phyloP scores from a whole-genome alignment of 2,888 invertebrate genomes.

The Abrostola triplasia region DNA sequence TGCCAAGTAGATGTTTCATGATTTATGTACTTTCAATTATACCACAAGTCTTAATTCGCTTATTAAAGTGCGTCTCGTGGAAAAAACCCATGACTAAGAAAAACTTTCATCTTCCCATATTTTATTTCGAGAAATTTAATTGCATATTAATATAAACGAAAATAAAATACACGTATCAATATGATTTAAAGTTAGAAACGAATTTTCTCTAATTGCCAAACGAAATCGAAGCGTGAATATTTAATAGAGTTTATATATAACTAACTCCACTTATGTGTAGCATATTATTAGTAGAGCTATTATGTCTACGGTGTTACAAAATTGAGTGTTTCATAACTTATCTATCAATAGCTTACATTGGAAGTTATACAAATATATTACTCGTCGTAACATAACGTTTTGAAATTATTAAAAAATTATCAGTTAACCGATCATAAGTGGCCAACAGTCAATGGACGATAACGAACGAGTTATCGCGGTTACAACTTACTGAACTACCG shows the following conservation, averaged over 20 bases:
- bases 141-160: slow-evolving; percentile 9
- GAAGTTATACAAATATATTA: slow-evolving; percentile 21
- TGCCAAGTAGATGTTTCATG: slow-evolving; percentile 40
- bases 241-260: slow-evolving; percentile 21
- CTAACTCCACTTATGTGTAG: slow-evolving; percentile 22
- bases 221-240: slow-evolving; percentile 29
- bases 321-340: slow-evolving; percentile 43
- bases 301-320: slow-evolving; percentile 33
- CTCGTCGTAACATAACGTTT: slow-evolving; percentile 23
- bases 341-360: slow-evolving; percentile 20
- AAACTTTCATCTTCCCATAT: slow-evolving; percentile 43
- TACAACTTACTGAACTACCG: slow-evolving; percentile 45
- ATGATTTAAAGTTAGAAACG: slow-evolving; percentile 18
- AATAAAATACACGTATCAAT: slow-evolving; percentile 8
- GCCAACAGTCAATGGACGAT: slow-evolving; percentile 65
- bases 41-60: slow-evolving; percentile 33
- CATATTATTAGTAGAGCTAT: slow-evolving; percentile 32
- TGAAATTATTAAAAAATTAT: slow-evolving; percentile 50
- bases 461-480: slow-evolving; percentile 60
- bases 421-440: slow-evolving; percentile 46
- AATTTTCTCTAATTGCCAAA: slow-evolving; percentile 21
- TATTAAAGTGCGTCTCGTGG: slow-evolving; percentile 21
- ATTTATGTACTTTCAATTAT: slow-evolving; percentile 58
- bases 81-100: slow-evolving; percentile 33
- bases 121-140: slow-evolving; percentile 13